phyloP scores from a whole-genome alignment of 2,888 invertebrate genomes.

The Desoria tigrina region DNA sequence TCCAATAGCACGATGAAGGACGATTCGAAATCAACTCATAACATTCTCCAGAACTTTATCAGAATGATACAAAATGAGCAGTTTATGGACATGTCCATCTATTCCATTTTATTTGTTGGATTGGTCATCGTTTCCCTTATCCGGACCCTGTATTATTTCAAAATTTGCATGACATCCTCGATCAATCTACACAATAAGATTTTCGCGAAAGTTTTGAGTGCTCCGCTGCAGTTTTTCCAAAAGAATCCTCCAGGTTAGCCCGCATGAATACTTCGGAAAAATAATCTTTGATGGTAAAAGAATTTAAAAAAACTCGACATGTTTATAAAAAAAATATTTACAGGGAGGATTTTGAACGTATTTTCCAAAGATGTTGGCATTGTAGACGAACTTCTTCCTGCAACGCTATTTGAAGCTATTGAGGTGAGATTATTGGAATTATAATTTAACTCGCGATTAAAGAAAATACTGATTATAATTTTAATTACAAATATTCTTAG shows the following conservation, averaged over 20 bases:
- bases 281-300: background rate
- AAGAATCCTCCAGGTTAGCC: constrained; percentile 81
- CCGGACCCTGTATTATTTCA: constrained; percentile 69
- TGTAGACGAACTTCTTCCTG: constrained; percentile 71
- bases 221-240: constrained; percentile 85
- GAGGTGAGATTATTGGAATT: too few species aligned
- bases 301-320: background rate
- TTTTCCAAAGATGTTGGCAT: constrained; percentile 82
- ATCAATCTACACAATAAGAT: constrained; percentile 76
- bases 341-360: constrained; percentile 76
- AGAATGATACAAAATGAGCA: too few species aligned
- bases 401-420: constrained; percentile 32
- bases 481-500: constrained; percentile 13
- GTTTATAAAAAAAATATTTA: too few species aligned
- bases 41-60: constrained; percentile 15
- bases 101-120: constrained; percentile 37
- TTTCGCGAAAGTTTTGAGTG: constrained; percentile 76
- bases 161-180: constrained; percentile 77
- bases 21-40: background rate
- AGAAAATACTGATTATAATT: constrained; percentile 2
- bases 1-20: background rate
- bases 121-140: constrained; percentile 44
- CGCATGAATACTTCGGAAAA: background rate
- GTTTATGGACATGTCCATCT: constrained; percentile 45
- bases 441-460: constrained; percentile 4